A percentile compares a stretch with the other conserved stretches of the same genome.
Conservation (phyloP, 2,113 vertebrate species). For the Ophthalmolycus amberensis region DNA sequence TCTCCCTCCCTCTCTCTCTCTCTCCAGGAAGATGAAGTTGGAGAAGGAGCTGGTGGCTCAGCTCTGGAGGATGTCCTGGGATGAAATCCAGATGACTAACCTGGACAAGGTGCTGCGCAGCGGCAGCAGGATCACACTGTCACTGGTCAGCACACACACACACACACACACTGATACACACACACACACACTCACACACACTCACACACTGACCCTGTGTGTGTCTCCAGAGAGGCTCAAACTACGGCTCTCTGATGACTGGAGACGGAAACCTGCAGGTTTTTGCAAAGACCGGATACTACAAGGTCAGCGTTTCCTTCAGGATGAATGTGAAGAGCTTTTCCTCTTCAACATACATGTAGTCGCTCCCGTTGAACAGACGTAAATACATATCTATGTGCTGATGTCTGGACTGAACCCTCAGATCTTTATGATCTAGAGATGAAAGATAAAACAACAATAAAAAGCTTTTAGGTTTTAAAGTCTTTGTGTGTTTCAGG, state of each 20-base stretch:
- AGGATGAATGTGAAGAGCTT: no score
- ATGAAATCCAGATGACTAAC: constrained; percentile 91
- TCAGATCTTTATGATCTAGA: no score
- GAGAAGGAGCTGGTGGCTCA: constrained; percentile 94
- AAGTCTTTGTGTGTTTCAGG: constrained; percentile 78
- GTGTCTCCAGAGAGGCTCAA: constrained; percentile 89
- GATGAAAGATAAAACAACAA: no score
- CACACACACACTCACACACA: background rate
- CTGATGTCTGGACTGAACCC: no score
- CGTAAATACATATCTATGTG: no score
- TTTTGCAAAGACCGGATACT: constrained; percentile 93
- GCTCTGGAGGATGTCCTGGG: constrained; percentile 93
- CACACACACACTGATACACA: background rate
- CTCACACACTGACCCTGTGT: constrained; percentile 33
- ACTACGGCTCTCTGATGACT: constrained; percentile 91
- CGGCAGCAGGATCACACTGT: constrained; percentile 91
- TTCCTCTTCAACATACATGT: no score
- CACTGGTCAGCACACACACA: constrained; percentile 80
- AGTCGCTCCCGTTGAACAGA: no score
- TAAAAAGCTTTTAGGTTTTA: no score
- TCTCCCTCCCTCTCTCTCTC: no score
- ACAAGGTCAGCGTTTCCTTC: constrained; percentile 84
- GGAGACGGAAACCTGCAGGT: constrained; percentile 92
- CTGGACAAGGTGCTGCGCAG: constrained; percentile 88
- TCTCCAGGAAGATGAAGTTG: constrained; percentile 91